phyloP scores from a whole-genome alignment of 64 coral and sea anemone species.

The Actinia tenebrosa region DNA sequence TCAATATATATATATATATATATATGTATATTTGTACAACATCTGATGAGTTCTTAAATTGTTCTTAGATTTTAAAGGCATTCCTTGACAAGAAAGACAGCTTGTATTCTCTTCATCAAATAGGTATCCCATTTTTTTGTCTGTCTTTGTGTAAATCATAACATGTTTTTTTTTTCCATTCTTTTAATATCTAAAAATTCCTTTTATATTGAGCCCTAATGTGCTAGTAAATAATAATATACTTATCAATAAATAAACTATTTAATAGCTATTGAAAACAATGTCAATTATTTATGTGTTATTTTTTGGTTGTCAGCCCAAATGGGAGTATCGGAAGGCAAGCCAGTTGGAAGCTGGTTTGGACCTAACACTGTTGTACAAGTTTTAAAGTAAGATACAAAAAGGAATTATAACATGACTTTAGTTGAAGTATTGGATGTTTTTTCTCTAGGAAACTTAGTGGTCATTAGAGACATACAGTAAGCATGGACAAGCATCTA shows the following conservation, averaged over 20 bases:
- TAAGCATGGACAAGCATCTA: too few species aligned
- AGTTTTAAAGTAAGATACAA: conserved; percentile 76
- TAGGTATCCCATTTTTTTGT: conserved; percentile 31
- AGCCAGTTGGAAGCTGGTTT: conserved; percentile 96
- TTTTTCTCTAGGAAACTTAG: neutral
- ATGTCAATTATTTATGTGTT: neutral
- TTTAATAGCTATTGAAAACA: too few species aligned
- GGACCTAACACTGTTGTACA: conserved; percentile 95
- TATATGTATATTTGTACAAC: too few species aligned
- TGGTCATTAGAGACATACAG: neutral
- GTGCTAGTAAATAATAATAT: too few species aligned
- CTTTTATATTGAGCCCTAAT: too few species aligned
- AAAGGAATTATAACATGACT: neutral
- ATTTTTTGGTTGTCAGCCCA: conserved; percentile 59
- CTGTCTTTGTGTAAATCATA: too few species aligned
- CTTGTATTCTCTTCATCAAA: conserved; percentile 98
- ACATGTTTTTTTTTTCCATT: neutral
- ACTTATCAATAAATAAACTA: neutral
- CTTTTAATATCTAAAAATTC: too few species aligned
- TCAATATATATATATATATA: too few species aligned
- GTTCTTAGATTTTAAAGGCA: conserved; percentile 73
- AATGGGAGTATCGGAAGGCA: conserved; percentile 99
- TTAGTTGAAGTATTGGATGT: neutral
- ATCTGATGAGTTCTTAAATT: neutral
- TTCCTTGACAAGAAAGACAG: conserved; percentile 97